phyloP scores from a whole-genome alignment of 2,797 vertebrate genomes.

The Rhodeus uyekii region DNA sequence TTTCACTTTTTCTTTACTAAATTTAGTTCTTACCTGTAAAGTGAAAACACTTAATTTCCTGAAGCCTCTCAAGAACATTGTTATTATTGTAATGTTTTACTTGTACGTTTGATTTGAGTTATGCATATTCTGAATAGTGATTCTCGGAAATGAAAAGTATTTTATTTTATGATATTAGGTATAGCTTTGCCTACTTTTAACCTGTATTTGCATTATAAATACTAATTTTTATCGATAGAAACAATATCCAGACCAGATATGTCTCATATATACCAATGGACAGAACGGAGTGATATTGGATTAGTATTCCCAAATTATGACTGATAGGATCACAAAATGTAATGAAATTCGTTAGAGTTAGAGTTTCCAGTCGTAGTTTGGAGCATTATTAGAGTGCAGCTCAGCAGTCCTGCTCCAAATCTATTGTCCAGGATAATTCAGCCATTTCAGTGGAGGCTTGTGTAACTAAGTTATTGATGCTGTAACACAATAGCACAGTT shows the following conservation, averaged over 20 bases:
- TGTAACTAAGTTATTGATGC: not conserved
- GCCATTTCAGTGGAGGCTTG: not conserved
- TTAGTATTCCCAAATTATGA: not conserved
- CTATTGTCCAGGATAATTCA: slow-evolving; percentile 16
- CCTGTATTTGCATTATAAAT: not conserved
- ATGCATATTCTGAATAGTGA: not conserved
- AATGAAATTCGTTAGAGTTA: not conserved
- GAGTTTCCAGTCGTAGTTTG: not conserved
- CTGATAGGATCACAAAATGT: not conserved
- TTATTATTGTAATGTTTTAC: not conserved
- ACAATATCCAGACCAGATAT: not conserved
- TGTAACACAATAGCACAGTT: slow-evolving; percentile 8
- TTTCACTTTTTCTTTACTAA: not conserved
- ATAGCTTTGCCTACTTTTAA: not conserved
- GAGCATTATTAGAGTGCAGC: not conserved
- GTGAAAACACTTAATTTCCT: not conserved
- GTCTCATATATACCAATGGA: not conserved
- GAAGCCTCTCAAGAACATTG: not conserved
- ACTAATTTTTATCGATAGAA: not conserved
- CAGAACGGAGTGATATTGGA: not conserved
- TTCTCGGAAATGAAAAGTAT: not conserved
- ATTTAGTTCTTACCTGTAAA: not conserved
- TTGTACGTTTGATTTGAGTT: not conserved
- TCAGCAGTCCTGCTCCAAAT: not conserved
- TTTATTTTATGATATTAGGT: not conserved